These are phyloP conservation scores for Micropoecilia bifurca DNA, from an alignment of 2,797 vertebrate species.

Conservation along the genomic window DNA sequence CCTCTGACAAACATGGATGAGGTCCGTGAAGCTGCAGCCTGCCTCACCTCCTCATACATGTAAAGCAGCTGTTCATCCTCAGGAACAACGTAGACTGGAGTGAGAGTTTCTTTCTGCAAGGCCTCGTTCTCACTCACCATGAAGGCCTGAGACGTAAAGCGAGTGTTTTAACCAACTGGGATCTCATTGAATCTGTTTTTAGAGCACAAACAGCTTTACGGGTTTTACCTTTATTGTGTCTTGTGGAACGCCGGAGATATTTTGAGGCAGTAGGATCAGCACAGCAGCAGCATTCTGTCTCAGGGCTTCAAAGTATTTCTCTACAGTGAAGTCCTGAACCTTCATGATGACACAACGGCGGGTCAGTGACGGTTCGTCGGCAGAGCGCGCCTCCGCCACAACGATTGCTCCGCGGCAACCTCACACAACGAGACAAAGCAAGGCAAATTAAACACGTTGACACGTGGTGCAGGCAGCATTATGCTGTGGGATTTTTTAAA, in stretches of 20 bases:
- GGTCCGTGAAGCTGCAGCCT: conserved; percentile 73
- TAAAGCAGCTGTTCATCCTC: conserved; percentile 81
- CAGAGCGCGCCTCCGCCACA: conserved; percentile 81
- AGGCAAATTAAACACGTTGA: background rate
- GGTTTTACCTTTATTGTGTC: conserved; percentile 72
- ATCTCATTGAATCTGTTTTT: background rate
- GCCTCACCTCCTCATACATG: conserved; percentile 83
- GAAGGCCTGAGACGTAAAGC: conserved; percentile 72
- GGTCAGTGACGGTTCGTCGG: conserved; percentile 75
- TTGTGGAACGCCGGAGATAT: conserved; percentile 65
- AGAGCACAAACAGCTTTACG: background rate
- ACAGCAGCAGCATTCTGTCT: conserved; percentile 83
- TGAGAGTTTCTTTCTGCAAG: conserved; percentile 74
- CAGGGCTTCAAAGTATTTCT: conserved; percentile 72
- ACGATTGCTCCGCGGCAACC: conserved; percentile 84
- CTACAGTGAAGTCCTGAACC: conserved; percentile 78
- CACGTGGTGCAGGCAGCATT: background rate
- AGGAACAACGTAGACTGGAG: conserved; percentile 79
- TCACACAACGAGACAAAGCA: conserved; percentile 28
- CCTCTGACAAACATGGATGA: conserved; percentile 82
- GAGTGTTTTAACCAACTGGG: background rate
- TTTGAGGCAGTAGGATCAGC: conserved; percentile 80
- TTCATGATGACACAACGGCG: conserved; percentile 85
- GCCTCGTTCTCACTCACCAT: conserved; percentile 77
- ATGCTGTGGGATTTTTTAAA: background rate